phyloP scores from a whole-genome alignment of 2,888 invertebrate genomes.

The Parasteatoda lunata region DNA sequence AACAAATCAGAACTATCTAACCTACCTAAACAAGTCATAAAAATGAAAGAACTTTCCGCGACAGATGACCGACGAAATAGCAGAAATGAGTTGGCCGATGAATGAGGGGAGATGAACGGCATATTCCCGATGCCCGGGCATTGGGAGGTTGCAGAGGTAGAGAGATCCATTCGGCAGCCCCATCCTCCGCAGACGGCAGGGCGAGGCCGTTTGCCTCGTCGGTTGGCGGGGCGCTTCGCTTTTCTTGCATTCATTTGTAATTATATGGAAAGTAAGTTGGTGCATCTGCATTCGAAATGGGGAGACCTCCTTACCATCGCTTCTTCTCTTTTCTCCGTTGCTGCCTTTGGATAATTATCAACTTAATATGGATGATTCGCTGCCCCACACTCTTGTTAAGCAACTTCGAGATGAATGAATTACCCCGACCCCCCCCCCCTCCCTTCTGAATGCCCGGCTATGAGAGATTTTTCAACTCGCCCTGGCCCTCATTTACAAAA shows the following conservation, averaged over 20 bases:
- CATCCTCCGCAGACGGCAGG: conserved; percentile 15
- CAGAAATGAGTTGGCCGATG: not conserved
- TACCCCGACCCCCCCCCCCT: conserved; percentile 25
- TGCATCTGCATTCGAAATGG: conserved; percentile 67
- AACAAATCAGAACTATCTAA: not conserved
- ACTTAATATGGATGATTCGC: conserved; percentile 67
- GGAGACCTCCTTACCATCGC: conserved; percentile 17
- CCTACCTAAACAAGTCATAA: not conserved
- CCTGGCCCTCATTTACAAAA: conserved; percentile 64
- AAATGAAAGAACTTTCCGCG: conserved; percentile 9
- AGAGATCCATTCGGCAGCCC: not conserved
- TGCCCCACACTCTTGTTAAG: conserved; percentile 33
- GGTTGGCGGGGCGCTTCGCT: conserved; percentile 34
- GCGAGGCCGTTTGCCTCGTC: conserved; percentile 33
- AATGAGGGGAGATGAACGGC: not conserved
- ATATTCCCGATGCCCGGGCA: not conserved
- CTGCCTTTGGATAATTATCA: conserved; percentile 56
- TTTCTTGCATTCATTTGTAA: conserved; percentile 66
- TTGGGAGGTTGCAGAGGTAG: not conserved
- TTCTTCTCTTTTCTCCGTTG: conserved; percentile 16
- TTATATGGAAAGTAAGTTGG: conserved; percentile 68
- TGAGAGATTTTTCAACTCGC: conserved; percentile 40
- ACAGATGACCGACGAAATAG: not conserved
- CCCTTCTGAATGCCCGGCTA: conserved; percentile 6
- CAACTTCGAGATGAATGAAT: conserved; percentile 60